Percentiles rank a stretch among this genome's conserved stretches.
Evolutionary conservation across 2,888 invertebrate species (phyloP).

Genomic region (Anagyrus pseudococci): DNA sequence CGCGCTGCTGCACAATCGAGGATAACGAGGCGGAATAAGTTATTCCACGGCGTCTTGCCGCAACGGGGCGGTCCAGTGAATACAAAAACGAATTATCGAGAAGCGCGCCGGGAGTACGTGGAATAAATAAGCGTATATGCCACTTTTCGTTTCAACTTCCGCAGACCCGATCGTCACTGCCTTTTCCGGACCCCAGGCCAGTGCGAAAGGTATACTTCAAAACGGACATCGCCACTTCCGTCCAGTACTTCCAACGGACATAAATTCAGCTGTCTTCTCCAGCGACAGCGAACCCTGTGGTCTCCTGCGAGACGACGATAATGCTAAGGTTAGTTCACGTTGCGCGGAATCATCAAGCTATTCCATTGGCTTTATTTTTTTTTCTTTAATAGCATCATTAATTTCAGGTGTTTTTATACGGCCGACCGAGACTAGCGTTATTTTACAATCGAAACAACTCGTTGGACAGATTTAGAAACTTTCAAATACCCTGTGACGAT

Average conservation of each 20-base stretch:
- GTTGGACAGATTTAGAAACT: background rate
- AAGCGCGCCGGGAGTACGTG: too few relatives aligned
- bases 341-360: background rate
- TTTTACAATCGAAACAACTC: background rate
- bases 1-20: too few relatives aligned
- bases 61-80: too few relatives aligned
- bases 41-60: too few relatives aligned
- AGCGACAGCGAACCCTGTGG: background rate
- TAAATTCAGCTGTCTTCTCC: background rate
- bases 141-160: constrained; percentile 6
- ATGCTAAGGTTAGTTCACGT: background rate
- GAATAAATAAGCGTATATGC: too few relatives aligned
- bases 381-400: background rate
- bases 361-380: background rate
- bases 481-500: background rate
- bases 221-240: background rate
- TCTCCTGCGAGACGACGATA: background rate
- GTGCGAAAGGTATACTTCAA: background rate
- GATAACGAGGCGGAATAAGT: too few relatives aligned
- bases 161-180: constrained; percentile 11
- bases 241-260: background rate
- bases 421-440: background rate
- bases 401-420: constrained; percentile 5
- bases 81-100: too few relatives aligned
- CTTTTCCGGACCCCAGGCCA: constrained; percentile 6